A percentile compares a stretch with the other conserved stretches of the same genome.
These are phyloP conservation scores for Tachysurus vachellii DNA, from an alignment of 2,113 vertebrate species.

Conservation along the genomic window DNA sequence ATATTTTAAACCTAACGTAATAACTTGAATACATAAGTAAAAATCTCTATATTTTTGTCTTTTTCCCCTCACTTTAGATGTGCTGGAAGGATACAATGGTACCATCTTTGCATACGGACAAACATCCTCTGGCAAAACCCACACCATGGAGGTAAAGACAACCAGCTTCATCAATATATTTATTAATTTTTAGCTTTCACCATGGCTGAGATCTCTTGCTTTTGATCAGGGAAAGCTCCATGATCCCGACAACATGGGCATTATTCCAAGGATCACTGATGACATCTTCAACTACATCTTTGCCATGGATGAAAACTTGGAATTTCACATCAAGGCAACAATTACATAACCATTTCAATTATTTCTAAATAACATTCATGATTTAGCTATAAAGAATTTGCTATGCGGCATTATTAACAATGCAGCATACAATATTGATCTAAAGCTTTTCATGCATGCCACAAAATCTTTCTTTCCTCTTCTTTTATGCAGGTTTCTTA, in stretches of 20 bases:
- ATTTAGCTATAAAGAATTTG: neutral
- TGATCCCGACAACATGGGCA: constrained; percentile 87
- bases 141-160: constrained; percentile 89
- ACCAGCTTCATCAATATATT: constrained; percentile 32
- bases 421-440: neutral
- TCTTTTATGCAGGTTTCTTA: constrained; percentile 82
- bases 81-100: constrained; percentile 90
- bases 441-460: neutral
- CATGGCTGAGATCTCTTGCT: constrained; percentile 18
- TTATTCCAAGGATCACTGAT: constrained; percentile 90
- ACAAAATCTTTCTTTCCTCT: neutral
- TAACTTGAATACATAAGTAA: neutral
- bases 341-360: neutral
- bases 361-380: neutral
- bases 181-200: constrained; percentile 24
- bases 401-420: neutral
- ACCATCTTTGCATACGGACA: constrained; percentile 95
- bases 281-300: constrained; percentile 96
- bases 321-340: constrained; percentile 91
- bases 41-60: neutral
- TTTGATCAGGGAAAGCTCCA: constrained; percentile 84
- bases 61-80: constrained; percentile 70
- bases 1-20: neutral
- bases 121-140: constrained; percentile 92
- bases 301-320: constrained; percentile 92